Evolutionary conservation across 2,888 invertebrate species (phyloP), one percentile per base, ranked within the genome.

Genomic region (Timema cristinae): DNA sequence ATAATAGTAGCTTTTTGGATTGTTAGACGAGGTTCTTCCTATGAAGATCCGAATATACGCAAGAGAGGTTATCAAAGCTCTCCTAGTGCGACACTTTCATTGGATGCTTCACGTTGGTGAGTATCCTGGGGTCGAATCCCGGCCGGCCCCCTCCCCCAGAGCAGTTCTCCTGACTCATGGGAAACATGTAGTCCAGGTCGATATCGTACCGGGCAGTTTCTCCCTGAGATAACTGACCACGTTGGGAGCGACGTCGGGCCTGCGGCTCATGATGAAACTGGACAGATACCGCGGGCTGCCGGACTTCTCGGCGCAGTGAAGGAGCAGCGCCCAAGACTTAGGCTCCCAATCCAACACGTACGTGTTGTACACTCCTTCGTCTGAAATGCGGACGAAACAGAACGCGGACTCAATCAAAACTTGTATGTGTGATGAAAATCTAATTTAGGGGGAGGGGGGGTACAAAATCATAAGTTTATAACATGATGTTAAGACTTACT

Each of bases 331-430:
- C 94, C 94, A 95, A 1, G 91, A 90, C 72, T 87, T 87, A 81
- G 94, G 93, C 80, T 94, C 94, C 0, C 93, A 91, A 79, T 94
- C 94, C 77, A 94, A 81, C 0, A 94, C 90, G 80, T 92, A 94
- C 0, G 94, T 94, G 79, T 94, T 94, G 83, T 95, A 95, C 75
- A 94, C 87, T 11, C 93, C 94, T 82, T 94, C 93, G 82, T 93
- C 93, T 94, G 81, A 54, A 83, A 83, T 50, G 50, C 61, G 50
- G 8, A 59, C 8, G 13, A 8, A 15, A 9, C 59, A n/a, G 59
- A n/a, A 8, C n/a, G 15, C 59, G 8, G 15, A n/a, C 13, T 59
- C 59, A 13, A 59, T 32, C 32, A 32, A 32, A 32, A 32, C 32
- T 32, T 32, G 32, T 32, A 32, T 32, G 32, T 32, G 32, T 32